Evolutionary conservation across 2,113 vertebrate genomes (phyloP).

Genomic region (Columbina picui): DNA sequence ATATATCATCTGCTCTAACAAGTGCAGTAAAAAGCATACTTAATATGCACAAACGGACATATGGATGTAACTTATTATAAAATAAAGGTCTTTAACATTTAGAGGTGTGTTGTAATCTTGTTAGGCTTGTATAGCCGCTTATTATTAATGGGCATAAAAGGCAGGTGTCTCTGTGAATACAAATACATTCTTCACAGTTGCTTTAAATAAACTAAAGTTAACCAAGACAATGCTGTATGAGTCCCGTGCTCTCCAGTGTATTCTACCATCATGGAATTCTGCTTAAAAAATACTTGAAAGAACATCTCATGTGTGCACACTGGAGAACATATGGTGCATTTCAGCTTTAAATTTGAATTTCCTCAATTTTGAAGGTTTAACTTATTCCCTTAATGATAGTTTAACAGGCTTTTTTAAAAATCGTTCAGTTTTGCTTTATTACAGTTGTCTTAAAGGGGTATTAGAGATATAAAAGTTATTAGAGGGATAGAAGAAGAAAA

Average conservation of each 20-base stretch:
- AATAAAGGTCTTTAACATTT: constrained; percentile 1
- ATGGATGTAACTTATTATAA: background rate
- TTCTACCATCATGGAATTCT: background rate
- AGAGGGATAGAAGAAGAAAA: constrained; percentile 36
- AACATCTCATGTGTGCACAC: constrained; percentile 43
- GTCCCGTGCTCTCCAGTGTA: constrained; percentile 1
- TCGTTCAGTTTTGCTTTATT: constrained; percentile 66
- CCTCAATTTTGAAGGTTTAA: constrained; percentile 69
- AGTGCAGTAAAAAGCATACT: background rate
- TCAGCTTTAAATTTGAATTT: constrained; percentile 73
- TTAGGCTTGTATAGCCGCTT: background rate
- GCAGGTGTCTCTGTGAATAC: background rate
- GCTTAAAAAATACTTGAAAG: constrained; percentile 58
- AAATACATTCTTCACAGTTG: background rate
- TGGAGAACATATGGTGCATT: constrained; percentile 74
- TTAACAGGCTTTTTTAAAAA: constrained; percentile 61
- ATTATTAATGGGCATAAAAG: constrained; percentile 22
- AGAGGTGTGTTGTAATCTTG: background rate
- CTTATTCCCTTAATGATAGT: constrained; percentile 70
- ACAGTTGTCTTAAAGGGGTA: constrained; percentile 53
- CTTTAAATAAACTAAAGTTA: background rate
- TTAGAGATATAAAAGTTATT: constrained; percentile 45
- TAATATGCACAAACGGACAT: constrained; percentile 1
- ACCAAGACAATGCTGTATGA: background rate
- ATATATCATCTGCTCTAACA: background rate